Evolutionary conservation across 2,113 vertebrate genomes (phyloP), one percentile per base, ranked within the genome.

Genomic region (Saguinus midas): DNA sequence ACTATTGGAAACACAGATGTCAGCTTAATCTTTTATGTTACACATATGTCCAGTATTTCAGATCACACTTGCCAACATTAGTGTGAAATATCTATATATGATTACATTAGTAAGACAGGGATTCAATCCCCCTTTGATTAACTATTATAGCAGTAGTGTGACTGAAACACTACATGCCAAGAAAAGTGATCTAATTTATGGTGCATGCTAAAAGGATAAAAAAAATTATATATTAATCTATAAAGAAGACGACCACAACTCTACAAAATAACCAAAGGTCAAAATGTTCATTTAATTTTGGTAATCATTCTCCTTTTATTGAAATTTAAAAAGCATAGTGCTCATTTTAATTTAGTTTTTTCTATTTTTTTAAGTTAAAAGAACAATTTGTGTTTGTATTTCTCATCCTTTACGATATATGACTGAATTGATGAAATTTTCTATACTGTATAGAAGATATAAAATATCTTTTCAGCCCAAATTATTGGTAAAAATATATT

Each of bases 31-130:
- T 97, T 87, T 91, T 86, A 86, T 70, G 83, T 92, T 97, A 64
- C 40, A 97, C 84, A 96, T 66, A 75, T 92, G 87, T 94, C 96
- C 61, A 96, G 86, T 97, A 97, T 94, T 97, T 98, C 94, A 97
- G 72, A 40, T 96, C 96, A 97, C 95, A 97, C 96, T 92, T 97
- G 85, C 90, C 97, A 94, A 87, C 87, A 94, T 92, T 94, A 92
- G 58, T 97, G 92, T 96, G 94, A 97, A 96, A 85, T 85, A 95
- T 95, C 90, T 97, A 79, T 70, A 92, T 96, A 91, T 91, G 94
- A 97, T 95, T 97, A 88, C 43, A 35, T 48, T 96, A 72, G 25
- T 40, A 78, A 97, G 96, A 97, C 89, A 92, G 20, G 70, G 40
- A 91, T 79, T 92, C 81, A 94, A 12, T 84, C 4, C 37, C 32